These are phyloP conservation scores for Pandion haliaetus DNA, from an alignment of 2,113 vertebrate genomes.

Conservation along the genomic window DNA sequence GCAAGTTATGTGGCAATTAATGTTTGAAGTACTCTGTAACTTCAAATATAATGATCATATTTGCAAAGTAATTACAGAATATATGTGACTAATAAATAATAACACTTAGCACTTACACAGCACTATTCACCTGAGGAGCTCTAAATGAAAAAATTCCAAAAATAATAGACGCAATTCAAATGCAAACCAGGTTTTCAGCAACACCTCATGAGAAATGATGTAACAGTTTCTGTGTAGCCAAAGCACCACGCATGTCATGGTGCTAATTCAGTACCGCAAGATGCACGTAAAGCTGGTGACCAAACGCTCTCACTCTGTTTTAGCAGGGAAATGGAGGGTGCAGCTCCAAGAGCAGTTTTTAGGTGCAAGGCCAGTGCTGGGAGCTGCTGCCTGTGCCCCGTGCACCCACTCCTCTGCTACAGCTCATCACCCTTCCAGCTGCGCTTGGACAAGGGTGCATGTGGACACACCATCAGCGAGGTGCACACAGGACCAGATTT, in stretches of 20 bases:
- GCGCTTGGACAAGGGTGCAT: rapidly evolving
- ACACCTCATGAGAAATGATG: neutral
- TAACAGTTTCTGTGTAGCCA: neutral
- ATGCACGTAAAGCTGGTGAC: rapidly evolving
- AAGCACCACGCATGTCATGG: rapidly evolving
- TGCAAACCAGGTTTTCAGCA: neutral
- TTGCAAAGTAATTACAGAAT: slow-evolving; percentile 39
- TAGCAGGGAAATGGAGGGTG: neutral
- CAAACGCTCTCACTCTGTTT: too few species aligned
- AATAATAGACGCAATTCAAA: neutral
- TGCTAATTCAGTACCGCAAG: rapidly evolving
- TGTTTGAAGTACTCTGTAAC: slow-evolving; percentile 43
- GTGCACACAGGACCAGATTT: too few species aligned
- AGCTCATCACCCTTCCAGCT: neutral
- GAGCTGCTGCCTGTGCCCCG: neutral
- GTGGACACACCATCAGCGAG: rapidly evolving
- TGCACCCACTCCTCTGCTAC: neutral
- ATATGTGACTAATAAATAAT: slow-evolving; percentile 31
- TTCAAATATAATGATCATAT: slow-evolving; percentile 40
- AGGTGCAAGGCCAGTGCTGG: neutral
- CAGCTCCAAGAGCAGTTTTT: neutral
- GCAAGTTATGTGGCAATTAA: slow-evolving; percentile 60
- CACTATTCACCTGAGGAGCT: neutral
- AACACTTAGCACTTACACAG: neutral
- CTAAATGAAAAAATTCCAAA: neutral